A percentile compares a stretch with the other conserved stretches of the same genome.
These are phyloP conservation scores for Montipora foliosa DNA, from an alignment of 64 coral and sea anemone genomes.

Conservation along the genomic window DNA sequence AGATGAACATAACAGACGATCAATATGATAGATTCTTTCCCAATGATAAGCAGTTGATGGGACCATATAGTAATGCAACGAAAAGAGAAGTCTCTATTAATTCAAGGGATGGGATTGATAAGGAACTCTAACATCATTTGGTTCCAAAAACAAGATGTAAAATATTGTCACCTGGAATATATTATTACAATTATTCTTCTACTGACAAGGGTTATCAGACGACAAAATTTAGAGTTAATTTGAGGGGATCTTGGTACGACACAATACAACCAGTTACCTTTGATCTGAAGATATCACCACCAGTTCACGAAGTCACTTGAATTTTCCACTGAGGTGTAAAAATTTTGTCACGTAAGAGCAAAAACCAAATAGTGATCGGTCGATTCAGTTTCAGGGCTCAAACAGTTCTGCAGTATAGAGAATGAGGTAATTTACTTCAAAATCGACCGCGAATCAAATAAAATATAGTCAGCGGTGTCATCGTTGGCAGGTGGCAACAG, in stretches of 20 bases:
- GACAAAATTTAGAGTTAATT: not conserved
- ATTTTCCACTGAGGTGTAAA: not conserved
- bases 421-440: conserved; percentile 28
- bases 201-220: not conserved
- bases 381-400: not conserved
- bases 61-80: too few species aligned
- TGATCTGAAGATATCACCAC: not conserved
- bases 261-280: not conserved
- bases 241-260: not conserved
- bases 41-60: too few species aligned
- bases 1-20: not conserved
- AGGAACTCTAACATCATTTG: not conserved
- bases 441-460: not conserved
- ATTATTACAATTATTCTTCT: not conserved
- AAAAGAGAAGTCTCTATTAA: too few species aligned
- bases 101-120: not conserved
- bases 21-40: too few species aligned
- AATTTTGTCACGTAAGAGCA: not conserved
- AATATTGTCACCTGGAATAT: not conserved
- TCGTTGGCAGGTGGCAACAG: conserved; percentile 8
- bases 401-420: conserved; percentile 1
- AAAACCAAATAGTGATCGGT: conserved; percentile 18
- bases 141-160: not conserved
- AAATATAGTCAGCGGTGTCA: conserved; percentile 9
- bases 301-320: not conserved